Evolutionary conservation across 2,888 invertebrate genomes (phyloP).

Genomic region (Hypolimnas misippus): DNA sequence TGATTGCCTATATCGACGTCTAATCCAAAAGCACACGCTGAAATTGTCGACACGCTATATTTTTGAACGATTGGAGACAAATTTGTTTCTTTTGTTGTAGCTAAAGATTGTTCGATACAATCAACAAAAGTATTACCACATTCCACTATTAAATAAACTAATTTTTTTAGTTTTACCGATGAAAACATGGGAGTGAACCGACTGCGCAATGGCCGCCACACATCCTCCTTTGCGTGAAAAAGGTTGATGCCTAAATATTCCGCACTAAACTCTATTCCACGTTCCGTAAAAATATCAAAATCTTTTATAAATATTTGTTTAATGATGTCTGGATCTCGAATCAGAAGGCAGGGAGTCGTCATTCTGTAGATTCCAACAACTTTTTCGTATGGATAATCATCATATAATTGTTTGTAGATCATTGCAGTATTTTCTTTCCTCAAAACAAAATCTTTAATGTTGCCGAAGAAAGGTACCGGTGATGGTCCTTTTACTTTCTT

Average conservation of each 20-base stretch:
- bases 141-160: background rate
- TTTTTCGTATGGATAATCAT: slow-evolving; percentile 56
- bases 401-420: slow-evolving; percentile 51
- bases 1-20: background rate
- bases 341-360: slow-evolving; percentile 54
- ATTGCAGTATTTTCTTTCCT: slow-evolving; percentile 43
- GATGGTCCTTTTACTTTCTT: slow-evolving; percentile 53
- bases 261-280: slow-evolving; percentile 56
- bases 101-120: background rate
- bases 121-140: background rate
- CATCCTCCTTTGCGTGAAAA: slow-evolving; percentile 58
- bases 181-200: background rate
- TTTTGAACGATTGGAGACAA: background rate
- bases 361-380: slow-evolving; percentile 61
- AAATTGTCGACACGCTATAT: background rate
- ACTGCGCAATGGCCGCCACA: slow-evolving; percentile 52
- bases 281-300: slow-evolving; percentile 52
- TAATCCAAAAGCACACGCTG: background rate
- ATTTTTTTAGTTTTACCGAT: background rate
- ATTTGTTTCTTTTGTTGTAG: background rate
- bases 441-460: slow-evolving; percentile 50
- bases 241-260: slow-evolving; percentile 57
- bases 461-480: slow-evolving; percentile 57
- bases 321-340: slow-evolving; percentile 56
- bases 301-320: background rate